Evolutionary conservation across 1,140 invertebrate genomes (phyloP).

Genomic region (Orius insidiosus): DNA sequence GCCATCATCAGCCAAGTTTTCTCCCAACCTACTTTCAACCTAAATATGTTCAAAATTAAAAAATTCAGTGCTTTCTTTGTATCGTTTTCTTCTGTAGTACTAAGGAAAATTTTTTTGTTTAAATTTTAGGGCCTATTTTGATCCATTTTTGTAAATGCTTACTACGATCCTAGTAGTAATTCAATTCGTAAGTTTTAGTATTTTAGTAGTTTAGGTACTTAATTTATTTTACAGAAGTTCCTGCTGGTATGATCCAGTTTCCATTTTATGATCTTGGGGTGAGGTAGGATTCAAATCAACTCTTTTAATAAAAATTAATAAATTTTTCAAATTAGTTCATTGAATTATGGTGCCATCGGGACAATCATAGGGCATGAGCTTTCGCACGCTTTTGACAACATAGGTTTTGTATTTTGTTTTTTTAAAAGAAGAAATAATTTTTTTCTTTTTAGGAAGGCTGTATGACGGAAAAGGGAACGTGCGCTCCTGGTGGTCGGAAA

Average conservation of each 20-base stretch:
- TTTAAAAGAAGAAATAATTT: slow-evolving; percentile 2
- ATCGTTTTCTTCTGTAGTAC: no score
- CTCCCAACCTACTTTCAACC: no score
- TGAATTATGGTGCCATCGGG: slow-evolving; percentile 72
- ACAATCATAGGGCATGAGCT: slow-evolving; percentile 68
- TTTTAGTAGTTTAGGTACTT: no score
- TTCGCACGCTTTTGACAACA: slow-evolving; percentile 70
- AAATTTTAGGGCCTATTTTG: slow-evolving; percentile 15
- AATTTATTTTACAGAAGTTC: slow-evolving; percentile 38
- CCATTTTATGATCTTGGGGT: slow-evolving; percentile 51
- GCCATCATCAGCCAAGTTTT: no score
- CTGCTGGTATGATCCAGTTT: slow-evolving; percentile 48
- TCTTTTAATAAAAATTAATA: slow-evolving; percentile 3
- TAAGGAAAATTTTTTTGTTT: no score
- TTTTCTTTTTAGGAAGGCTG: slow-evolving; percentile 35
- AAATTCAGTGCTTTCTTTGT: no score
- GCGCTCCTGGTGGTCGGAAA: slow-evolving; percentile 71
- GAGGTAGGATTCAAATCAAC: slow-evolving; percentile 30
- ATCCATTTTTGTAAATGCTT: slow-evolving; percentile 17
- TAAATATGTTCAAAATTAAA: no score
- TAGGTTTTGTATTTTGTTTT: slow-evolving; percentile 28
- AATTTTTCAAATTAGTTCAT: slow-evolving; percentile 33
- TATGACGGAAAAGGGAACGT: slow-evolving; percentile 57
- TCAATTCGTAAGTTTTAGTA: slow-evolving; percentile 13
- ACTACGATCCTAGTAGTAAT: slow-evolving; percentile 15